These are phyloP conservation scores for Anthoscopus minutus DNA, from an alignment of 2,113 vertebrate species.

Conservation along the genomic window DNA sequence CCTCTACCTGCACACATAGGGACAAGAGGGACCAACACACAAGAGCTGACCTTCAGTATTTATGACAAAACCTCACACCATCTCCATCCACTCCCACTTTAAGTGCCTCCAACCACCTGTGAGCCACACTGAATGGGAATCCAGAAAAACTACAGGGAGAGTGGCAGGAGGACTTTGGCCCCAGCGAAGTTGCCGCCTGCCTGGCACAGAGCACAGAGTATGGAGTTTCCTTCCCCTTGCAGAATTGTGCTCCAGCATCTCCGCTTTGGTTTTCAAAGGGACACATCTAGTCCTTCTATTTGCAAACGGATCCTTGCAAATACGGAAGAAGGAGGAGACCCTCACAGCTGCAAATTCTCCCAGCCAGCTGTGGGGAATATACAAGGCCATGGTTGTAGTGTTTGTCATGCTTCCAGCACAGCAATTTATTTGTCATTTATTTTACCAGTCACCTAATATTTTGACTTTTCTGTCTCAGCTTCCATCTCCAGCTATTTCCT, in stretches of 20 bases:
- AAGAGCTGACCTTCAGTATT: neutral
- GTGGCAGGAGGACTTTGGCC: neutral
- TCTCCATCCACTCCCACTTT: neutral
- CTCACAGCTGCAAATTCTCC: neutral
- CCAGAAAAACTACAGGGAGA: neutral
- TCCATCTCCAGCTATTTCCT: neutral
- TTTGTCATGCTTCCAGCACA: neutral
- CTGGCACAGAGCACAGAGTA: neutral
- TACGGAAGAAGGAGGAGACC: rapidly evolving
- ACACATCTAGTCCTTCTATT: rapidly evolving
- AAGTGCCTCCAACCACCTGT: neutral
- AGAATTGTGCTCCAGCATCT: neutral
- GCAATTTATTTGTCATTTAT: neutral
- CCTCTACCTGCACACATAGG: neutral
- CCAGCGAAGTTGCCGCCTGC: neutral
- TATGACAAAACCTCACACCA: neutral
- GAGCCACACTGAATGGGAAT: neutral
- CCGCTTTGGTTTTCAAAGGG: neutral
- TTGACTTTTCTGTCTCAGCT: neutral
- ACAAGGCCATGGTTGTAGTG: neutral
- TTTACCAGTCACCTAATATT: neutral
- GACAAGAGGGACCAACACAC: neutral
- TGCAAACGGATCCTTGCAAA: neutral
- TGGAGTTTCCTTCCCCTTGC: neutral
- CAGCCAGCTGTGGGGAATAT: neutral